A percentile compares a stretch with the other conserved stretches of the same genome.
Evolutionary conservation across 1,140 invertebrate species (phyloP).

Genomic region (Plodia interpunctella): DNA sequence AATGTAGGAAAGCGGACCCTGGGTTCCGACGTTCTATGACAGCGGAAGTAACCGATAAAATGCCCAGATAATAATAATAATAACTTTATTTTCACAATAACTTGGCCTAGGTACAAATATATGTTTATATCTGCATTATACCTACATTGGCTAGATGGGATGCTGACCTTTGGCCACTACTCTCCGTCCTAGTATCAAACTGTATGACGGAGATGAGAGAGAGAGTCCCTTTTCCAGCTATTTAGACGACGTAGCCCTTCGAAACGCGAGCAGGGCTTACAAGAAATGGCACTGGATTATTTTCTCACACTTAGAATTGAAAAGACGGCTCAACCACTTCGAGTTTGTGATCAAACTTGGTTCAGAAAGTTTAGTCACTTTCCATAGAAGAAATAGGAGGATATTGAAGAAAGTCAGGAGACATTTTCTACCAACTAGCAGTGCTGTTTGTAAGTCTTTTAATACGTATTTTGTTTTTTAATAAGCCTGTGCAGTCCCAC

Average conservation of each 20-base stretch:
- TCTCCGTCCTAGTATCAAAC: no score
- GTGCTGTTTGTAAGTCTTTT: background rate
- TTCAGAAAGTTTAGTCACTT: conserved; percentile 39
- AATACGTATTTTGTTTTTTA: background rate
- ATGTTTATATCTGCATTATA: no score
- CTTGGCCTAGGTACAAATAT: no score
- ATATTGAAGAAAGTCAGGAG: conserved; percentile 28
- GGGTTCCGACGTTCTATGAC: no score
- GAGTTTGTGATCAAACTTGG: conserved; percentile 44
- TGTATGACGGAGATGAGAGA: no score
- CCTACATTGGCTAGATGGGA: no score
- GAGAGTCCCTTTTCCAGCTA: conserved; percentile 40
- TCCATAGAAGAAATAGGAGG: conserved; percentile 39
- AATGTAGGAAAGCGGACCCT: no score
- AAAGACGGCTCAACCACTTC: conserved; percentile 41
- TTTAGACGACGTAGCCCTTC: conserved; percentile 42
- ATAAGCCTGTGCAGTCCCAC: no score
- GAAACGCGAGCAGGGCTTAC: conserved; percentile 25
- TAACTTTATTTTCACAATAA: no score
- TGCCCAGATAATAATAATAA: no score
- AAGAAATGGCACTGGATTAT: conserved; percentile 52
- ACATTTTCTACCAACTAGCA: conserved; percentile 37
- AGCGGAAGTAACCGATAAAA: no score
- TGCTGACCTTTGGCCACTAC: no score
- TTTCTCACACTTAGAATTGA: conserved; percentile 36